phyloP scores from a whole-genome alignment of 2,888 invertebrate species.

The Troilus luridus region DNA sequence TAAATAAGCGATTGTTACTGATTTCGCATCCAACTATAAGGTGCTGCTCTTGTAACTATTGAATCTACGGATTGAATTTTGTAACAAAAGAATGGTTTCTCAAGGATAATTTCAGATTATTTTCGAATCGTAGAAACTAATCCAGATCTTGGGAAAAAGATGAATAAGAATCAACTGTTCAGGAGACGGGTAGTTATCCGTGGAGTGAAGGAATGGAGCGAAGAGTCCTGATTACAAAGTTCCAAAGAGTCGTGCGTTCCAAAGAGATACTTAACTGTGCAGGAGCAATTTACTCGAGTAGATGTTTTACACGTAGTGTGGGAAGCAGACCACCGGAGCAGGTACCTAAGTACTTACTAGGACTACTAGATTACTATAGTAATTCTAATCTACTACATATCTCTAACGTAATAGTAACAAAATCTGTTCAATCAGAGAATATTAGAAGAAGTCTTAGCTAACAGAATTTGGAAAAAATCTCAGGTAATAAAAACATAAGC shows the following conservation, averaged over 20 bases:
- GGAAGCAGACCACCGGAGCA: neutral
- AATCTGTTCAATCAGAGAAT: too few relatives aligned
- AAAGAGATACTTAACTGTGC: neutral
- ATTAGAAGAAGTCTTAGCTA: too few relatives aligned
- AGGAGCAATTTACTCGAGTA: neutral
- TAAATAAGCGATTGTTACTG: too few relatives aligned
- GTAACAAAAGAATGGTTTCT: neutral
- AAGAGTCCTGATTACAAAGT: neutral
- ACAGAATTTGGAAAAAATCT: too few relatives aligned
- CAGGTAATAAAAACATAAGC: too few relatives aligned
- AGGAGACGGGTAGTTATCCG: neutral
- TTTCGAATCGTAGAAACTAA: neutral
- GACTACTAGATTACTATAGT: neutral
- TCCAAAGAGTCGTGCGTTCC: neutral
- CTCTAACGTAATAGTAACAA: too few relatives aligned
- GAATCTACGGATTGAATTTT: neutral
- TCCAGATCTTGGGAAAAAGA: neutral
- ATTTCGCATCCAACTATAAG: too few relatives aligned
- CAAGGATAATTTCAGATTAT: neutral
- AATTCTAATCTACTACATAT: neutral
- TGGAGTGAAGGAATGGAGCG: neutral
- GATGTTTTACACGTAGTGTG: constrained; percentile 27
- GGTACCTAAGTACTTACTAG: neutral
- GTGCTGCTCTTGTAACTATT: too few relatives aligned
- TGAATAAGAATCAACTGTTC: neutral